Evolutionary conservation across 92 coral and sea anemone genomes (phyloP).

Genomic region (Bergia puertoricense): DNA sequence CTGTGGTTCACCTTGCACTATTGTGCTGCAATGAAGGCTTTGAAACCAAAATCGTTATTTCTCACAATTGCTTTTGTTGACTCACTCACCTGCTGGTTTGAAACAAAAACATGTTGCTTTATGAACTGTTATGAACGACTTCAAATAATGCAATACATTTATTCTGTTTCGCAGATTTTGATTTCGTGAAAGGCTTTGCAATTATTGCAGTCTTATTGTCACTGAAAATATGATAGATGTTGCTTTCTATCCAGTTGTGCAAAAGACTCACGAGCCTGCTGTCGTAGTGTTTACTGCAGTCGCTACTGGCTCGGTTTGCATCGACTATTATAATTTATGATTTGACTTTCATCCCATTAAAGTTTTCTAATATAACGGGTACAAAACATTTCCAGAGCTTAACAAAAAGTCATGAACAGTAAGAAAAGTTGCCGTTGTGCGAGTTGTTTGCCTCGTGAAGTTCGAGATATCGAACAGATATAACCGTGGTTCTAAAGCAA

Average conservation of each 20-base stretch:
- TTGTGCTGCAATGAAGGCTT: not conserved
- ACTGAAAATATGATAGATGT: not conserved
- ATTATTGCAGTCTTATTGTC: not conserved
- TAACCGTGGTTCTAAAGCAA: not conserved
- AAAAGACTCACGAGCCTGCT: not conserved
- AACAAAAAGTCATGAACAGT: not conserved
- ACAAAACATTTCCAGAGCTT: not conserved
- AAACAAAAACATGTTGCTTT: constrained; percentile 32
- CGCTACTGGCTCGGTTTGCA: not conserved
- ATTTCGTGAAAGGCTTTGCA: not conserved
- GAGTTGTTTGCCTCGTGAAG: not conserved
- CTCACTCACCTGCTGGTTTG: constrained; percentile 25
- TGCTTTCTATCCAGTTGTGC: not conserved
- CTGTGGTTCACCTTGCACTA: not conserved
- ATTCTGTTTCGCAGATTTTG: not conserved
- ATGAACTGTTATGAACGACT: not conserved
- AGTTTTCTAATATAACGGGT: not conserved
- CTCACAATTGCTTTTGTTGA: constrained; percentile 3
- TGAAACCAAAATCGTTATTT: not conserved
- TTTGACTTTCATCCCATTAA: not conserved
- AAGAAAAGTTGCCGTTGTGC: not conserved
- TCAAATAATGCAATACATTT: not conserved
- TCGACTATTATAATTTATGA: not conserved
- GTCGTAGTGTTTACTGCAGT: not conserved
- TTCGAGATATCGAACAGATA: not conserved